These are phyloP conservation scores for Trachemys scripta DNA, from an alignment of 2,113 vertebrate species.

Conservation along the genomic window DNA sequence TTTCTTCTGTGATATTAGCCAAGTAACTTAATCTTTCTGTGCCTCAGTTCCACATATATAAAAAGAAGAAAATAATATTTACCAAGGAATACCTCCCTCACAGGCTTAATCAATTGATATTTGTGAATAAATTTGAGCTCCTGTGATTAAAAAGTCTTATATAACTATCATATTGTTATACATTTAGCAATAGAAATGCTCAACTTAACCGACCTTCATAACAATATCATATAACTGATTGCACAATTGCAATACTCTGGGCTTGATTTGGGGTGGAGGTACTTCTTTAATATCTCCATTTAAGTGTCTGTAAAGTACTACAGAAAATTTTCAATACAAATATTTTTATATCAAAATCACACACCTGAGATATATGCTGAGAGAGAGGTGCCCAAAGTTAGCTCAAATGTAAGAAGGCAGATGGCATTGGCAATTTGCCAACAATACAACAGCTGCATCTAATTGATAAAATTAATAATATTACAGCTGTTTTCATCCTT, in stretches of 20 bases:
- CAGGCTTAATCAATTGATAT: background rate
- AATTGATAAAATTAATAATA: background rate
- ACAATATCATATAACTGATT: background rate
- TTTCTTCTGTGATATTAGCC: background rate
- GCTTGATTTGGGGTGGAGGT: background rate
- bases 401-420: conserved; percentile 41
- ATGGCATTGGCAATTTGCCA: conserved; percentile 50
- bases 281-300: background rate
- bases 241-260: background rate
- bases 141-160: background rate
- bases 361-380: background rate
- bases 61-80: background rate
- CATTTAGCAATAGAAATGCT: background rate
- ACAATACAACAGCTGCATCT: background rate
- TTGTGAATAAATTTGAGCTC: background rate
- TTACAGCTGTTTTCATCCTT: background rate
- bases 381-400: background rate
- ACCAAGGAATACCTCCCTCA: background rate
- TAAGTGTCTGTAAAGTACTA: background rate
- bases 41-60: background rate
- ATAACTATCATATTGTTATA: background rate
- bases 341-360: background rate
- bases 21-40: background rate
- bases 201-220: background rate
- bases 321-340: background rate